phyloP scores from a whole-genome alignment of 2,113 vertebrate genomes.

The Petaurus breviceps region DNA sequence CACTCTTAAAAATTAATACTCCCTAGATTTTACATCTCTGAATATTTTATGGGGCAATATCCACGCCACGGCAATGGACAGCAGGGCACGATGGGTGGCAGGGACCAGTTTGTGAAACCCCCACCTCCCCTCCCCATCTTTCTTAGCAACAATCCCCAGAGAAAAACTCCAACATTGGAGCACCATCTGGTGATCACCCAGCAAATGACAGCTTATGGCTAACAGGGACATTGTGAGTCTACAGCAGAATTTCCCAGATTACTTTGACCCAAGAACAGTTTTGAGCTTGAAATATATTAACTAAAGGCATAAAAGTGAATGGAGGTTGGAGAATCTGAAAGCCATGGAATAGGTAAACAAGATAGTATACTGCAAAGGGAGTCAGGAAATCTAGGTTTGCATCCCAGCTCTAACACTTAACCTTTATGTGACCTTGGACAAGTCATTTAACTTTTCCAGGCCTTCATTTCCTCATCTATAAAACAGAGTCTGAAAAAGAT shows the following conservation, averaged over 20 bases:
- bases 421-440: not conserved
- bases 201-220: not conserved
- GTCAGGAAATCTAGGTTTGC: not conserved
- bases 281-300: not conserved
- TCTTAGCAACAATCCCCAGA: not conserved
- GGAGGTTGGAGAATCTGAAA: not conserved
- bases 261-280: not conserved
- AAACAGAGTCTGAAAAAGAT: not conserved
- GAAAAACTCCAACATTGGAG: not conserved
- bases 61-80: not conserved
- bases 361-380: not conserved
- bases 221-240: rapidly evolving
- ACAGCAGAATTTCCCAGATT: not conserved
- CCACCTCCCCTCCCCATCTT: not conserved
- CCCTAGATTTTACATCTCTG: not conserved
- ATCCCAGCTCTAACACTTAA: not conserved
- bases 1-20: slow-evolving; percentile 40
- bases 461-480: not conserved
- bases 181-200: slow-evolving; percentile 61
- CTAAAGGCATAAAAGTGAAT: not conserved
- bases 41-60: slow-evolving; percentile 35
- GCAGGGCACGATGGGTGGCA: rapidly evolving
- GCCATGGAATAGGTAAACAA: not conserved
- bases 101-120: not conserved
- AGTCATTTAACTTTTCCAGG: not conserved